Evolutionary conservation across 2,797 vertebrate species (phyloP).

Genomic region (Falco rusticolus): DNA sequence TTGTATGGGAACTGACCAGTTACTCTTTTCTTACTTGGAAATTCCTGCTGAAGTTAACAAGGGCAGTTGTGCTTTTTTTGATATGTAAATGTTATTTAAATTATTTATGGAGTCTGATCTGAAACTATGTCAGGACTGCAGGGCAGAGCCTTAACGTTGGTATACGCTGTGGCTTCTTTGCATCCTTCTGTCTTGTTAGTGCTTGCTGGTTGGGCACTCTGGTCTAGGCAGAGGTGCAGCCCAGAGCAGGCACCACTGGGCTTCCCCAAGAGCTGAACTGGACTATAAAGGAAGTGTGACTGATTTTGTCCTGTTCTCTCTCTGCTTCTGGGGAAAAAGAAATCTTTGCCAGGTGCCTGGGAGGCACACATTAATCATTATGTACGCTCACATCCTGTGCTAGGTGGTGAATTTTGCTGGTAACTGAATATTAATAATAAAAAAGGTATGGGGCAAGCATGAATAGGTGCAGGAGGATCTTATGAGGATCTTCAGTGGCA

Average conservation of each 20-base stretch:
- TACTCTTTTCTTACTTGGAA: background rate
- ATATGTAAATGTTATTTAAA: background rate
- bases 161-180: background rate
- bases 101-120: background rate
- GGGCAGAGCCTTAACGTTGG: background rate
- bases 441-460: background rate
- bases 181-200: background rate
- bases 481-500: background rate
- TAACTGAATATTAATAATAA: background rate
- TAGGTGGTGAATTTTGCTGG: background rate
- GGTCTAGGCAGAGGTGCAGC: background rate
- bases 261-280: background rate
- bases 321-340: background rate
- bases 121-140: background rate
- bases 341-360: background rate
- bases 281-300: background rate
- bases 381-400: background rate
- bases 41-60: background rate
- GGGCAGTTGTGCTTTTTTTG: background rate
- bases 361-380: background rate
- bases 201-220: background rate
- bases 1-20: background rate
- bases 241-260: background rate
- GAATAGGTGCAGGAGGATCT: background rate
- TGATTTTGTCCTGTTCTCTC: background rate